phyloP scores from a whole-genome alignment of 2,888 invertebrate genomes.

The Spilosoma lubricipeda region DNA sequence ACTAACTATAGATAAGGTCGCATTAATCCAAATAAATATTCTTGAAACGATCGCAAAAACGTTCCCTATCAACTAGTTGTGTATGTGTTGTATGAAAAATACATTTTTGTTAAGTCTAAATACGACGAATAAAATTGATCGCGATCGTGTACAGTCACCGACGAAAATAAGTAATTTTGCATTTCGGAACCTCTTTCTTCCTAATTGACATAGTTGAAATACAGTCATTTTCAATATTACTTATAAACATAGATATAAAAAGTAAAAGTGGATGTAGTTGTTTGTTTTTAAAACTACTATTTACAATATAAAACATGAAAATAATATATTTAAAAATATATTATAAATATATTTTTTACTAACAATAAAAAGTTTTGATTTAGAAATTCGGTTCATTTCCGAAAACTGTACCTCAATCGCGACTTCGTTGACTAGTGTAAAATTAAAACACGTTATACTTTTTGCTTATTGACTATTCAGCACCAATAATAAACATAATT shows the following conservation, averaged over 20 bases:
- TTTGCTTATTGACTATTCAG: slow-evolving; percentile 55
- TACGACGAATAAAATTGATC: slow-evolving; percentile 30
- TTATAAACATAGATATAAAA: background rate
- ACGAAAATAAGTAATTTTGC: background rate
- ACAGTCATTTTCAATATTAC: background rate
- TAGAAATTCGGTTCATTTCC: too few species aligned
- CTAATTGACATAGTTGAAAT: background rate
- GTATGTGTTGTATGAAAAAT: slow-evolving; percentile 54
- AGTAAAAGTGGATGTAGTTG: background rate
- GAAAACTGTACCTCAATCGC: slow-evolving; percentile 21
- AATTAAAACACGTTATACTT: slow-evolving; percentile 45
- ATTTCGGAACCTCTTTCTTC: background rate
- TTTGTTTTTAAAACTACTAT: too few species aligned
- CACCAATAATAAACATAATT: slow-evolving; percentile 59
- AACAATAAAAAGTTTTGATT: too few species aligned
- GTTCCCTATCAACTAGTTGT: slow-evolving; percentile 38
- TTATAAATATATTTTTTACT: too few species aligned
- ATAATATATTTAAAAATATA: too few species aligned
- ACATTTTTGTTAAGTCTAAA: slow-evolving; percentile 34
- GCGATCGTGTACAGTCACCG: slow-evolving; percentile 23
- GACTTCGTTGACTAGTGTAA: slow-evolving; percentile 54
- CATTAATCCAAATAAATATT: slow-evolving; percentile 41
- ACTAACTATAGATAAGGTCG: slow-evolving; percentile 19
- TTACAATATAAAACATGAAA: too few species aligned
- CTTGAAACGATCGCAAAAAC: slow-evolving; percentile 45